Conservation (phyloP, 2,113 vertebrate genomes). For the Aptenodytes patagonicus region DNA sequence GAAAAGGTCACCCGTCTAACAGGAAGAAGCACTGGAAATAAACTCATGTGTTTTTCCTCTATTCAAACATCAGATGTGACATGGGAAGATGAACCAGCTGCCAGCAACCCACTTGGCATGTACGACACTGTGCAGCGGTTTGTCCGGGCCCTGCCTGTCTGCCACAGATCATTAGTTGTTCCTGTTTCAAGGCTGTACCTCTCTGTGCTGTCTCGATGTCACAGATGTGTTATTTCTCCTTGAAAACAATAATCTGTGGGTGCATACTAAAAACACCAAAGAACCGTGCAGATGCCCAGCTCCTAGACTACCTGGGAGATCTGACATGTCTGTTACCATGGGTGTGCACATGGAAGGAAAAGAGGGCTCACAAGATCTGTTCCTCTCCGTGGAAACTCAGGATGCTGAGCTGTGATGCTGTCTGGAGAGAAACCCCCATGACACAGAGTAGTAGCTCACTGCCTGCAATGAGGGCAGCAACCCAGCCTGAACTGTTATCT, state of each 20-base stretch:
- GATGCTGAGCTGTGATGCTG: neutral
- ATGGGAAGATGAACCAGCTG: neutral
- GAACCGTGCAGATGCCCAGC: accelerated
- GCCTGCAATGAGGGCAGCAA: neutral
- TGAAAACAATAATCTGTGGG: neutral
- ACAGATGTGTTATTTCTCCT: neutral
- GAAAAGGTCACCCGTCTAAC: conserved; percentile 37
- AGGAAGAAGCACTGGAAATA: neutral
- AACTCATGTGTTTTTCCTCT: neutral
- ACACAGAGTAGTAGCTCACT: neutral
- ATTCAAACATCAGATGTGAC: neutral
- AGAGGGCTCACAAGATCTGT: neutral
- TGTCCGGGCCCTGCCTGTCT: neutral
- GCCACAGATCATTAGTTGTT: neutral
- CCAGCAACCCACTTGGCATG: neutral
- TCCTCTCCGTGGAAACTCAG: neutral
- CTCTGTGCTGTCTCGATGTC: neutral
- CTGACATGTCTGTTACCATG: accelerated
- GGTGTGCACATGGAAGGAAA: neutral
- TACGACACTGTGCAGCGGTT: neutral
- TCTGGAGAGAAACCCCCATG: neutral
- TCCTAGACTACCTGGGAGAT: neutral
- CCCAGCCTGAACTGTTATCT: neutral
- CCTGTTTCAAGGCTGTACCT: neutral
- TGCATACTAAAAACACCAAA: neutral